phyloP scores from a whole-genome alignment of 2,113 vertebrate genomes.

The Cranoglanis bouderius region DNA sequence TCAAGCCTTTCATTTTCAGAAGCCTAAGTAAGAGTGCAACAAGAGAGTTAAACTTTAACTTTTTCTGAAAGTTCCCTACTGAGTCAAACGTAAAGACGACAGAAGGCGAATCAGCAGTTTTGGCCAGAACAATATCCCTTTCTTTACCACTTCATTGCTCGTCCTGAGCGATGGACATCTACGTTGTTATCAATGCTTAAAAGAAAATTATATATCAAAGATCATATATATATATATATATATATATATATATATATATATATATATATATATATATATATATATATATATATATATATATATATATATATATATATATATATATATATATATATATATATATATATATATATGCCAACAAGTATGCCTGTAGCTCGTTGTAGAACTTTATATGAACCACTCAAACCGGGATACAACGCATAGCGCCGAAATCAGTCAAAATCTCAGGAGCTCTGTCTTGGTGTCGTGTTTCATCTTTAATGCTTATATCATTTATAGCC shows the following conservation, averaged over 20 bases:
- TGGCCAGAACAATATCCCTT: conserved; percentile 70
- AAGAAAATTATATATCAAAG: neutral
- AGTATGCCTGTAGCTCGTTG: neutral
- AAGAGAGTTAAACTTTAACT: conserved; percentile 97
- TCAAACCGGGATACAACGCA: conserved; percentile 48
- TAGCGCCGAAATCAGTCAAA: conserved; percentile 64
- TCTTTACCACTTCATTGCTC: conserved; percentile 62
- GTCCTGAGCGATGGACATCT: neutral
- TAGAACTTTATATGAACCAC: conserved; percentile 78
- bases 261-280: neutral
- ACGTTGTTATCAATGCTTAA: neutral
- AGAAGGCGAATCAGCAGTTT: conserved; percentile 76
- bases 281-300: no score
- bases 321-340: no score
- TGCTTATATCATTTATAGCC: neutral
- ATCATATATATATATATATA: no score
- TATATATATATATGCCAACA: neutral
- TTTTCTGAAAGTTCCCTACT: conserved; percentile 79
- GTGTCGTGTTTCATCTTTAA: neutral
- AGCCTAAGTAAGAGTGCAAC: conserved; percentile 66
- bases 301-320: no score
- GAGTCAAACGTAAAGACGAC: conserved; percentile 79
- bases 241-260: no score
- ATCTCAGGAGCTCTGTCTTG: neutral
- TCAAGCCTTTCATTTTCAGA: conserved; percentile 64